Evolutionary conservation across 2,888 invertebrate genomes (phyloP), one percentile per base, ranked within the genome.

Genomic region (Caenorhabditis virilis): DNA sequence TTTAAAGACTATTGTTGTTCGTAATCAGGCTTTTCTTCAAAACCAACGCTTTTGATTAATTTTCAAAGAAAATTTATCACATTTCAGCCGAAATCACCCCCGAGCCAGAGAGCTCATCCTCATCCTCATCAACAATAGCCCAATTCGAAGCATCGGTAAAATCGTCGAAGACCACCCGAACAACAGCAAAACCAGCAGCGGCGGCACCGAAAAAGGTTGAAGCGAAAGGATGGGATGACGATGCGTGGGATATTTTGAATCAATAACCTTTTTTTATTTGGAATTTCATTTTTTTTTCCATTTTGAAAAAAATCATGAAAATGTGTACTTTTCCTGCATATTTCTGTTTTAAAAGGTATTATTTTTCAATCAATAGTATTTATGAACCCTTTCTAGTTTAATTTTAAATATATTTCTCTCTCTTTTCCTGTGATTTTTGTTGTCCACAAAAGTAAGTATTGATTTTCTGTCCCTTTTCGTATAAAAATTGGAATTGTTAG

Each of bases 241-340:
- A 82, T 53, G 78, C 78, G 7, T 82, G 82, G 82, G 82, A 78
- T 58, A 59, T 82, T 38, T 67, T 82, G 33, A 82, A 82, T 52
- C 70, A 76, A 43, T 76, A 64, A 48, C 20, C 9, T 9, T n/a
- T 11, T 42, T 16, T 16, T 45, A 48, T 25, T 16, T 11, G 43
- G 18, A 35, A n/a, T 23, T 47, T 22, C 22, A 47, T 47, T 47
- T 47, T 20, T 33, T 26, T 55, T 53, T 50, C n/a, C n/a, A n/a
- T n/a, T n/a, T n/a, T n/a, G n/a, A n/a, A n/a, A n/a, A n/a, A n/a
- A n/a, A n/a, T n/a, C n/a, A n/a, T n/a, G n/a, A n/a, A n/a, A n/a
- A n/a, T n/a, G n/a, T n/a, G n/a, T n/a, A n/a, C n/a, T n/a, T n/a
- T n/a, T n/a, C n/a, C 43, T 36, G 46, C 50, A 30, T 25, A 30